Base-by-base conservation (phyloP, 2,888 invertebrate genomes). In the Eupsilia transversa region DNA sequence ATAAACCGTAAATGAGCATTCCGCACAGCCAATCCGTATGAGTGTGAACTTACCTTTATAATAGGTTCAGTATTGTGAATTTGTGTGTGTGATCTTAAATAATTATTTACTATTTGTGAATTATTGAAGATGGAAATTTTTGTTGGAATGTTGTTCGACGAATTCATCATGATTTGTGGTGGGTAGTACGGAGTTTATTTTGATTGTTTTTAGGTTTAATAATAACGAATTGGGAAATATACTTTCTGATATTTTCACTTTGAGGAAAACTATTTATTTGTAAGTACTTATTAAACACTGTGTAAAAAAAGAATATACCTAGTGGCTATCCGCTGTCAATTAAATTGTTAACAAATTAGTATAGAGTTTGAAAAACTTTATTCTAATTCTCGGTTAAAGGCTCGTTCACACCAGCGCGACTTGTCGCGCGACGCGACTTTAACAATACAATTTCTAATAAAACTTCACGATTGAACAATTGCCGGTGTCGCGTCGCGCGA, bases 1-100 rank as follows among this genome's bases (percentile, higher is more conserved):
- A 91, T 91, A 90, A 87, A 89, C 88, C 87, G 85, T 89, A 90
- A 91, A 90, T 88, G 88, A 88, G 69, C 85, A 88, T 89, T 87
- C 89, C 89, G 83, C 72, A 66, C 86, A 83, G 83, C 74, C 83
- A 49, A 81, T 89, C 74, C 69, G 82, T 86, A 76, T 84, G 77
- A 86, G 87, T 92, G 90, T 90, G 89, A 74, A 88, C 83, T 85
- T 74, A 78, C 78, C 89, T 88, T 91, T 87, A 87, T 86, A 75
- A 83, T 74, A 72, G 64, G 38, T 69, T 73, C 20, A 56, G 69
- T 61, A 57, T 72, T 78, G 81, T 75, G 74, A 64, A 72, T 68
- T 65, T 54, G 72, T 84, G 82, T 65, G 76, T 57, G 81, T 79
- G 49, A 52, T 54, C 79, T 61, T 60, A 41, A 67, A 68, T 72